Base-by-base conservation (phyloP, 2,113 vertebrate genomes). In the Myiagra hebetior region DNA sequence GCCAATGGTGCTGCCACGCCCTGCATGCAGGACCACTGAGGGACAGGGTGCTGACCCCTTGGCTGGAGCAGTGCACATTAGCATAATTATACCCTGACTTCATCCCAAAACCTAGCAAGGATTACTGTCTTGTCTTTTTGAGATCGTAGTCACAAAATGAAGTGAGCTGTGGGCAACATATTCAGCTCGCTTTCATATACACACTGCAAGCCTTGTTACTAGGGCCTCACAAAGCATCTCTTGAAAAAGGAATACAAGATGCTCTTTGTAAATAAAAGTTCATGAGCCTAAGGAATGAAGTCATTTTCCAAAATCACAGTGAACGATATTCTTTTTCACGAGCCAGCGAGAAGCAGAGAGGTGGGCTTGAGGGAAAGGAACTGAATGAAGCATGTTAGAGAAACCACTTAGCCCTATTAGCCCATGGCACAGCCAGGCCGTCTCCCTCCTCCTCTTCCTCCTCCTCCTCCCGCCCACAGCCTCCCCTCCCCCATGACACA, bases 201-300 rank as follows among this genome's bases (percentile, higher is more conserved):
- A 98, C 95, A 98, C 97, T 98, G 96, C 91, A 76, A 91, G 97
- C 97, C 98, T 98, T 98, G 98, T 98, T 98, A 91, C 77, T 27
- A 78, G 68, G 60, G 83, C 91, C 94, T 98, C 90, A 98, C 98
- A 98, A 98, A 98, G 98, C 98, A 97, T 97, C 95, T 97, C 98
- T 98, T 98, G 97, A 98, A 96, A 91, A 93, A 88, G 77, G 97
- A 97, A 98, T 98, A 98, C 98, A 98, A 98, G 97, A 98, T 98
- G 90, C 67, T 97, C 98, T 98, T 98, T 98, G 98, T 98, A 98
- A 98, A 98, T 98, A 98, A 98, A 98, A 98, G 98, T 98, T 98
- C 98, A 97, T 97, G 97, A 96, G 96, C 87, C 97, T 97, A 95
- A 96, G 96, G 90, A 97, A 98, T 98, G 97, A 98, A 98, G 98